Evolutionary conservation across 1,140 invertebrate species (phyloP).

Genomic region (Berghia stephanieae): DNA sequence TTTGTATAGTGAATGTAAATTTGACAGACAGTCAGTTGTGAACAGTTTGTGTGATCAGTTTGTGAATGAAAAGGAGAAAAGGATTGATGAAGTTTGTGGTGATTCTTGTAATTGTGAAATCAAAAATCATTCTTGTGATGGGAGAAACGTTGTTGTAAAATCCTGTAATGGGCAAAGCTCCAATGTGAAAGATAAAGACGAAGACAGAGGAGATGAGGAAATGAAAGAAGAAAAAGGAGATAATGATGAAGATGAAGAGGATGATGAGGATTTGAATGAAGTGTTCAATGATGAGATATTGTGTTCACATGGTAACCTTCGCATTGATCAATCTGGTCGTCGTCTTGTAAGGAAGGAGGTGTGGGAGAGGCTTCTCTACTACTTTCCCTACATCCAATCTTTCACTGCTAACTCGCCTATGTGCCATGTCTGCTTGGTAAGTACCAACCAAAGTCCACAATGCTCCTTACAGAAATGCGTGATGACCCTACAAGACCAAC

Average conservation of each 20-base stretch:
- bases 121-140: too few species aligned
- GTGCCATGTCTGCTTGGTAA: conserved; percentile 69
- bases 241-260: conserved; percentile 12
- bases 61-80: too few species aligned
- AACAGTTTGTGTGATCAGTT: too few species aligned
- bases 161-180: too few species aligned
- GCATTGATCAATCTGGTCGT: conserved; percentile 57
- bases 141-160: too few species aligned
- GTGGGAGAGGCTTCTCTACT: conserved; percentile 70
- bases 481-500: too few species aligned
- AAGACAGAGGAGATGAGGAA: conserved; percentile 2
- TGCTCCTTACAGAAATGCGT: too few species aligned
- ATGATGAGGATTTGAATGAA: conserved; percentile 29
- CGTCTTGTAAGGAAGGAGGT: conserved; percentile 68
- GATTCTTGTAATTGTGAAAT: too few species aligned
- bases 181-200: conserved; percentile 1
- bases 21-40: too few species aligned
- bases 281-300: conserved; percentile 30
- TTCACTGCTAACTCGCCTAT: conserved; percentile 59
- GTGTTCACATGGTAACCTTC: conserved; percentile 46
- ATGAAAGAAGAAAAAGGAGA: conserved; percentile 26
- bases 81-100: too few species aligned
- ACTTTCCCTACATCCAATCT: conserved; percentile 71
- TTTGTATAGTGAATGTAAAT: too few species aligned
- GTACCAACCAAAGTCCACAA: too few species aligned